phyloP scores from a whole-genome alignment of 2,797 vertebrate genomes.

The Clarias platycephalus region DNA sequence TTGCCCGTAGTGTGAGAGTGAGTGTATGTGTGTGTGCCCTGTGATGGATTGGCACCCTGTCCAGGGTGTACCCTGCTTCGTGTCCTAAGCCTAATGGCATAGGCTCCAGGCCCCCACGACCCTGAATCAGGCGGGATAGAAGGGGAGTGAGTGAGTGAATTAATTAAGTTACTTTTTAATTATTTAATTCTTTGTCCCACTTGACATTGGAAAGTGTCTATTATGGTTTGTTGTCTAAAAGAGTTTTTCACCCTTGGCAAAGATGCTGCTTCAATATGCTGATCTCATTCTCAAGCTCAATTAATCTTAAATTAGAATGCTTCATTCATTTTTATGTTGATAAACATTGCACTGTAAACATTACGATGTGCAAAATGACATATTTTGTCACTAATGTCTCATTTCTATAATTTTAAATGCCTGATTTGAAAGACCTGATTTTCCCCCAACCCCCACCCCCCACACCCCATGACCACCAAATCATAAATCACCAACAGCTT shows the following conservation, averaged over 20 bases:
- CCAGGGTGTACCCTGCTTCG: no score
- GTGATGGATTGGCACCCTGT: no score
- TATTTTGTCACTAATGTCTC: neutral
- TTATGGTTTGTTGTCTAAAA: neutral
- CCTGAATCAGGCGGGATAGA: no score
- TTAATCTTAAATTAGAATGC: neutral
- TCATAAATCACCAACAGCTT: neutral
- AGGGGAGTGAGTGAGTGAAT: no score
- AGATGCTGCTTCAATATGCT: neutral
- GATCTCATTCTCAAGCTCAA: no score
- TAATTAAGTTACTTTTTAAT: no score
- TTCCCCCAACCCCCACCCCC: no score
- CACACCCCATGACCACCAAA: neutral
- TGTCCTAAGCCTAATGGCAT: no score
- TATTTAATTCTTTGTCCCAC: no score
- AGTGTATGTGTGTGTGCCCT: no score
- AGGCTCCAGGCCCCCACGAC: no score
- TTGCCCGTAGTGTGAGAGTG: no score
- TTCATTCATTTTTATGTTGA: neutral
- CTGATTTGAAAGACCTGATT: conserved; percentile 7
- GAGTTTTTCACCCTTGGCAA: neutral
- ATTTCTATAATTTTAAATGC: conserved; percentile 6
- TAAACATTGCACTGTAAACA: neutral
- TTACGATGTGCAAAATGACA: neutral
- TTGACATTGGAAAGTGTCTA: neutral